Percentiles rank a stretch among this genome's conserved stretches.
Evolutionary conservation across 2,113 vertebrate species (phyloP).

Genomic region (Centropristis striata): DNA sequence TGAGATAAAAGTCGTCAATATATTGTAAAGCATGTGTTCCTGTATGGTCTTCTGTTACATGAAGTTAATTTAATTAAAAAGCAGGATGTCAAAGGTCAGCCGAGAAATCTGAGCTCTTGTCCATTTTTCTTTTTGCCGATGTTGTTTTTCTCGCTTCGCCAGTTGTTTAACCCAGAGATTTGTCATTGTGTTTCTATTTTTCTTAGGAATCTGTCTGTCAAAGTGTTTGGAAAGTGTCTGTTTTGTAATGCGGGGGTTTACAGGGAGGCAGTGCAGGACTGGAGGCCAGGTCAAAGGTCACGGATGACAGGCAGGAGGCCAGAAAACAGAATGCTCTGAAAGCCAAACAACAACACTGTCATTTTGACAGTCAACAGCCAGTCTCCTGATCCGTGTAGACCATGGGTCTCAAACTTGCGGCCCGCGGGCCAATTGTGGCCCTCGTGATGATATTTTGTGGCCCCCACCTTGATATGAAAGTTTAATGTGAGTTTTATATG

Average conservation of each 20-base stretch:
- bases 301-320: not conserved
- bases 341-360: conserved; percentile 40
- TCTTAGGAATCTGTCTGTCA: conserved; percentile 18
- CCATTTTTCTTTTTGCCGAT: not conserved
- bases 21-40: not conserved
- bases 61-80: not conserved
- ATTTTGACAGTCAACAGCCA: conserved; percentile 47
- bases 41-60: conserved; percentile 2
- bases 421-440: too few relatives aligned
- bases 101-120: not conserved
- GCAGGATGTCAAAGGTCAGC: not conserved
- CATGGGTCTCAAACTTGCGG: too few relatives aligned
- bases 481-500: too few relatives aligned
- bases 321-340: conserved; percentile 28
- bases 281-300: conserved; percentile 28
- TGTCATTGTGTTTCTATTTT: conserved; percentile 29
- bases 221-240: conserved; percentile 17
- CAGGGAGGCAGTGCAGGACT: conserved; percentile 10
- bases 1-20: not conserved
- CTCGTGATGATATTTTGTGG: too few relatives aligned
- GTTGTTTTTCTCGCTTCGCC: conserved; percentile 11
- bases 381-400: too few relatives aligned
- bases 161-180: not conserved
- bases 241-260: conserved; percentile 8
- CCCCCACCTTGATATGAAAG: too few relatives aligned